Percentiles rank a stretch among this genome's conserved stretches.
These are phyloP conservation scores for Apostichopus leukothele DNA, from an alignment of 53 echinoderm and acorn worm genomes.

Conservation along the genomic window DNA sequence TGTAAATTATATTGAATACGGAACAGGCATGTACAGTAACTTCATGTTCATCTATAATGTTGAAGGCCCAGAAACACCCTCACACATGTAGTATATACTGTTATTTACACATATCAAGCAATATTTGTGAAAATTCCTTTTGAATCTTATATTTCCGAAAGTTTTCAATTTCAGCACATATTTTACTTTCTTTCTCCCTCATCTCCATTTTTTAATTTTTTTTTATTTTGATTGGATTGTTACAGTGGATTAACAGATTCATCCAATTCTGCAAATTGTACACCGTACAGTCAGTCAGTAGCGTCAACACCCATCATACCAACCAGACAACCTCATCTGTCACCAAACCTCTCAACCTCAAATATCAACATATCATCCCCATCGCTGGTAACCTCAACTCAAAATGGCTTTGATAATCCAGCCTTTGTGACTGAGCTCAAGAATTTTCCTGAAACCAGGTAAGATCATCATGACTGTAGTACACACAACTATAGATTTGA, in stretches of 20 bases:
- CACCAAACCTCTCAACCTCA: slow-evolving; percentile 29
- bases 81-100: too few relatives aligned
- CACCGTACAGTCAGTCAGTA: slow-evolving; percentile 41
- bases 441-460: slow-evolving; percentile 36
- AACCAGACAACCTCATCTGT: slow-evolving; percentile 27
- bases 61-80: too few relatives aligned
- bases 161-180: neutral
- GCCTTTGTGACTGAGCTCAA: slow-evolving; percentile 37
- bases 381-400: neutral
- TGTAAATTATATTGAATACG: too few relatives aligned
- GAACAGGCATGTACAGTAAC: too few relatives aligned
- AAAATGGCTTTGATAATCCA: slow-evolving; percentile 34
- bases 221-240: too few relatives aligned
- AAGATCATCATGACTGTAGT: neutral
- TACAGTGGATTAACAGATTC: slow-evolving; percentile 35
- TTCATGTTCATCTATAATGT: too few relatives aligned
- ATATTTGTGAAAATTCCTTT: too few relatives aligned
- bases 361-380: slow-evolving; percentile 5
- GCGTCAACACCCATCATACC: slow-evolving; percentile 34
- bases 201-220: neutral
- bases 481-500: too few relatives aligned
- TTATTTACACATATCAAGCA: too few relatives aligned
- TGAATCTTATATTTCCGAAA: too few relatives aligned
- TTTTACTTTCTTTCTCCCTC: neutral
- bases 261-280: slow-evolving; percentile 32